Evolutionary conservation across 2,888 invertebrate genomes (phyloP).

Genomic region (Troilus luridus): DNA sequence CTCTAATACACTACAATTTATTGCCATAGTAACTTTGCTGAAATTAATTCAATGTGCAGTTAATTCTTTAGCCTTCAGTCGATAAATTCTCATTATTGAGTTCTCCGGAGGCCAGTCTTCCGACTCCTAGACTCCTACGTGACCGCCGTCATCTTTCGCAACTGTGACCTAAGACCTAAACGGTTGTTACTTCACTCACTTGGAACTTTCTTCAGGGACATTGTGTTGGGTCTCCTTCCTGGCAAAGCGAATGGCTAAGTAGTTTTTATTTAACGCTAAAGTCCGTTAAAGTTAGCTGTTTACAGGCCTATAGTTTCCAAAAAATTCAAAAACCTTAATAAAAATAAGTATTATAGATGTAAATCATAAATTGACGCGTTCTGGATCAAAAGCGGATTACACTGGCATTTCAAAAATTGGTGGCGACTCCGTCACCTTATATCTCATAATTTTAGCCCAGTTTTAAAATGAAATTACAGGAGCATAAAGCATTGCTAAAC

Average conservation of each 20-base stretch:
- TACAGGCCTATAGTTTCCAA: background rate
- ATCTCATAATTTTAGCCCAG: no score
- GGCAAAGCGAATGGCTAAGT: background rate
- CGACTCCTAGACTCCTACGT: background rate
- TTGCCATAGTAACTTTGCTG: background rate
- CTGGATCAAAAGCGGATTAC: no score
- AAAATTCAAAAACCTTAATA: background rate
- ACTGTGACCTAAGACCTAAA: conserved; percentile 33
- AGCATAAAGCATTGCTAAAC: no score
- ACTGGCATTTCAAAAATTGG: no score
- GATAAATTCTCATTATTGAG: background rate
- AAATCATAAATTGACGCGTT: no score
- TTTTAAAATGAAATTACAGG: no score
- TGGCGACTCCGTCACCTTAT: no score
- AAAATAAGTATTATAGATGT: no score
- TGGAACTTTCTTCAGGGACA: conserved; percentile 21
- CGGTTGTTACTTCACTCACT: conserved; percentile 5
- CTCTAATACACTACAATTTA: background rate
- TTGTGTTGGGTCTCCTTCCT: background rate
- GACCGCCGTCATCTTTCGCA: conserved; percentile 33
- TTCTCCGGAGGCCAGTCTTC: background rate
- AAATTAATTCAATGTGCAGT: background rate
- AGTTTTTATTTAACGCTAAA: background rate
- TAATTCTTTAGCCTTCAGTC: background rate
- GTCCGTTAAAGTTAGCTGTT: background rate